Evolutionary conservation across 2,797 vertebrate genomes (phyloP).

Genomic region (Ataeniobius toweri): DNA sequence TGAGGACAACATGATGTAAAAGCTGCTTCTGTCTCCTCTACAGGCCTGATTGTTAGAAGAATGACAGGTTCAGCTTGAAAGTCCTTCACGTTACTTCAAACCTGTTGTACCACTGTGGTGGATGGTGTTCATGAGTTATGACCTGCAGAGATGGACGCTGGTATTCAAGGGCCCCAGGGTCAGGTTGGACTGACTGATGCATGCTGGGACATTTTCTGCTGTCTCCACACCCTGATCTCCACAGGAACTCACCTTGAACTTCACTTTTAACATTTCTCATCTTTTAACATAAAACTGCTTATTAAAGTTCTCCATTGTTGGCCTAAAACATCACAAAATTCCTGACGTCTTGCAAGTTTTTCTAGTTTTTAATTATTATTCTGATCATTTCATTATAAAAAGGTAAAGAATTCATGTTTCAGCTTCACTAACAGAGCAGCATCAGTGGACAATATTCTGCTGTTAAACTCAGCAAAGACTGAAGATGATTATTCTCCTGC

Average conservation of each 20-base stretch:
- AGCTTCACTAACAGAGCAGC: neutral
- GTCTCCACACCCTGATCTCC: neutral
- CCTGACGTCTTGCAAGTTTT: no score
- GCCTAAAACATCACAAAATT: neutral
- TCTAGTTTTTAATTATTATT: neutral
- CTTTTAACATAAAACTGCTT: neutral
- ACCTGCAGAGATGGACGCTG: no score
- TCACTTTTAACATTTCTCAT: neutral
- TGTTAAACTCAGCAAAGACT: neutral
- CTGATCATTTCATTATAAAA: neutral
- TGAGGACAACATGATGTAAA: no score
- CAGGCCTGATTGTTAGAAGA: no score
- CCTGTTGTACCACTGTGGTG: neutral
- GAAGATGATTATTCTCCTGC: neutral
- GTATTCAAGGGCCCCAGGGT: no score
- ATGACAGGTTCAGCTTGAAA: no score
- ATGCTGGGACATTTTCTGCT: constrained; percentile 39
- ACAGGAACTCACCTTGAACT: neutral
- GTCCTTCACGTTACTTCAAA: no score
- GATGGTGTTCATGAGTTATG: no score
- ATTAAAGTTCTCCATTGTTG: neutral
- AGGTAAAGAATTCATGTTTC: neutral
- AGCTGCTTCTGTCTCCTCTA: no score
- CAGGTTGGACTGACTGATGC: constrained; percentile 9
- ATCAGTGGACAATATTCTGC: neutral